Evolutionary conservation across 2,888 invertebrate genomes (phyloP).

Genomic region (Sturmia bella): DNA sequence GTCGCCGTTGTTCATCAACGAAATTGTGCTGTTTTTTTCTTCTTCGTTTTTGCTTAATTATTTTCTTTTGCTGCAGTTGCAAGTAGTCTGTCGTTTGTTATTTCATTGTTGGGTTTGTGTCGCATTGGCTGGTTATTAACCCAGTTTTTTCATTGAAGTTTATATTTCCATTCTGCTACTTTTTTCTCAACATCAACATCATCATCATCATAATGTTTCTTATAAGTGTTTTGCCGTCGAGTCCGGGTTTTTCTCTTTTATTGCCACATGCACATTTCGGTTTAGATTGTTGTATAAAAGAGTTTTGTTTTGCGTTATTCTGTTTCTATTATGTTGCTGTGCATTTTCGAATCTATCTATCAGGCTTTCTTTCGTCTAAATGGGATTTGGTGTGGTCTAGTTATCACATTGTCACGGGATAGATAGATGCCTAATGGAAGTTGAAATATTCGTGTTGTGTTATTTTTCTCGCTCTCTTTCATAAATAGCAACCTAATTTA

Average conservation of each 20-base stretch:
- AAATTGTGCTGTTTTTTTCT: constrained; percentile 27
- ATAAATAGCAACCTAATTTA: constrained; percentile 57
- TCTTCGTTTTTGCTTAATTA: too few relatives aligned
- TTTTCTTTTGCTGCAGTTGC: constrained; percentile 44
- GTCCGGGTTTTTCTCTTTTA: constrained; percentile 47
- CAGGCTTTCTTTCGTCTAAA: constrained; percentile 34
- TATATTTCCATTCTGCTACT: constrained; percentile 27
- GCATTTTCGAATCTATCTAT: neutral
- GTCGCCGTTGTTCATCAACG: constrained; percentile 44
- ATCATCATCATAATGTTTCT: constrained; percentile 16
- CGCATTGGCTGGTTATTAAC: constrained; percentile 68
- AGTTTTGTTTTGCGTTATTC: constrained; percentile 5
- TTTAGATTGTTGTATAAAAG: constrained; percentile 41
- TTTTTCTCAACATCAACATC: constrained; percentile 18
- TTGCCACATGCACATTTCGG: constrained; percentile 46
- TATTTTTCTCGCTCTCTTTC: constrained; percentile 26
- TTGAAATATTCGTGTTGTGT: constrained; percentile 26
- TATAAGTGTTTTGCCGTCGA: constrained; percentile 13
- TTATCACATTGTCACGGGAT: constrained; percentile 61
- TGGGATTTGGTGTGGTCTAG: constrained; percentile 64
- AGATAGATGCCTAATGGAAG: constrained; percentile 44
- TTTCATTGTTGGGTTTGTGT: constrained; percentile 50
- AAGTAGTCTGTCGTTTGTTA: constrained; percentile 28
- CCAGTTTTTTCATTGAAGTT: constrained; percentile 62
- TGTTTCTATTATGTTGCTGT: constrained; percentile 20